Percentiles rank a stretch among this genome's conserved stretches.
phyloP scores from a whole-genome alignment of 2,113 vertebrate genomes.

The Piaya cayana region DNA sequence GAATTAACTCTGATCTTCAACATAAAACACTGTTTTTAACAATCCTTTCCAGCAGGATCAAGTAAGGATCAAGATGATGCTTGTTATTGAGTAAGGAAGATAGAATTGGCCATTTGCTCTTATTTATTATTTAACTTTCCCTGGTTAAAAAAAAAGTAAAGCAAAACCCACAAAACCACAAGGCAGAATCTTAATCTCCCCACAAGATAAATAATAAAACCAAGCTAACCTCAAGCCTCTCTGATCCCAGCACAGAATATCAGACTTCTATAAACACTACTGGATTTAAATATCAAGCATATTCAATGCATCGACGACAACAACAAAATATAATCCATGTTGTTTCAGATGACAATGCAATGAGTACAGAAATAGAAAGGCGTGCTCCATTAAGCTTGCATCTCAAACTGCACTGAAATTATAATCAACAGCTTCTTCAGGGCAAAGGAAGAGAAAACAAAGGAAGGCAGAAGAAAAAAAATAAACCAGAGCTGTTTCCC shows the following conservation, averaged over 20 bases:
- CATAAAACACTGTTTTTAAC: not conserved
- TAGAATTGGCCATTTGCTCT: not conserved
- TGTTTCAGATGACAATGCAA: slow-evolving; percentile 57
- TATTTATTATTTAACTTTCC: not conserved
- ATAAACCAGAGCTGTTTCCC: not conserved
- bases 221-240: not conserved
- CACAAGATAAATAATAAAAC: not conserved
- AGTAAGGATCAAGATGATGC: not conserved
- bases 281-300: slow-evolving; percentile 44
- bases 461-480: not conserved
- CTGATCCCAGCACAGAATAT: not conserved
- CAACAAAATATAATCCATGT: slow-evolving; percentile 49
- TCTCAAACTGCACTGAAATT: slow-evolving; percentile 59
- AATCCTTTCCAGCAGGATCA: not conserved
- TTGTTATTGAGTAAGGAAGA: not conserved
- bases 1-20: not conserved
- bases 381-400: slow-evolving; percentile 39
- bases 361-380: slow-evolving; percentile 56
- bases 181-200: not conserved
- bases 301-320: slow-evolving; percentile 30
- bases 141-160: not conserved
- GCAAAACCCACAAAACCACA: not conserved
- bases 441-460: slow-evolving; percentile 28
- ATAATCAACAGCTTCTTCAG: slow-evolving; percentile 64
- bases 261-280: not conserved